Base-by-base conservation (phyloP, 2,888 invertebrate species). In the Acanthosepion lycidas region DNA sequence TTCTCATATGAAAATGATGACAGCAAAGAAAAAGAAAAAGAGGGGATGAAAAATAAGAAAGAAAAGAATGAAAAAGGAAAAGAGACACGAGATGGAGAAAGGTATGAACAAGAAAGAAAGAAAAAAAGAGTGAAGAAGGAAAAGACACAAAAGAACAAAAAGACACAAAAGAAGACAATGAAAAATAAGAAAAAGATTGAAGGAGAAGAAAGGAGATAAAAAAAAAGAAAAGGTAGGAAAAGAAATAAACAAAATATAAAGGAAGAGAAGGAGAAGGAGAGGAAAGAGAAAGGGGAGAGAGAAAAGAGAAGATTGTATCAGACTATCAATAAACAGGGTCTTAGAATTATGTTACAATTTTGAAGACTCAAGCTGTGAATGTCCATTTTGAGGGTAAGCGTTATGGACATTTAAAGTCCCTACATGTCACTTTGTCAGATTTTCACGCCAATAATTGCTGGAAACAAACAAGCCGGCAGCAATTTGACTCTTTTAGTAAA, bases 391-490 rank as follows among this genome's bases (percentile, higher is more conserved):
- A n/a, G 78, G 78, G 78, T n/a, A 78, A 78, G 78, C 78, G 18
- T n/a, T n/a, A 33, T 4, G n/a, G 15, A 78, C n/a, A n/a, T 78
- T 78, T n/a, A 78, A 78, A 78, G 78, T n/a, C n/a, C n/a, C 15
- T 5, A 33, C 78, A n/a, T 78, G 78, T n/a, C n/a, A 78, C 78
- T n/a, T n/a, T 78, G n/a, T 15, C n/a, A 78, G n/a, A 15, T 9
- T 78, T 15, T 78, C 78, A 78, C 78, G 78, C 78, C 78, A 78
- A 33, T 78, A 78, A 78, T 78, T 78, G 78, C 78, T 15, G 78
- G 78, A 78, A 78, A 78, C 78, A 33, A 78, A 78, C n/a, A 78
- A n/a, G 78, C 78, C 78, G 78, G 78, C 78, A n/a, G 78, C 78
- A n/a, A n/a, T 78, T 78, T 78, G 9, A n/a, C 78, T n/a, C 12